Percentiles rank a stretch among this genome's conserved stretches.
Evolutionary conservation across 2,113 vertebrate genomes (phyloP).

Genomic region (Urocitellus parryii): DNA sequence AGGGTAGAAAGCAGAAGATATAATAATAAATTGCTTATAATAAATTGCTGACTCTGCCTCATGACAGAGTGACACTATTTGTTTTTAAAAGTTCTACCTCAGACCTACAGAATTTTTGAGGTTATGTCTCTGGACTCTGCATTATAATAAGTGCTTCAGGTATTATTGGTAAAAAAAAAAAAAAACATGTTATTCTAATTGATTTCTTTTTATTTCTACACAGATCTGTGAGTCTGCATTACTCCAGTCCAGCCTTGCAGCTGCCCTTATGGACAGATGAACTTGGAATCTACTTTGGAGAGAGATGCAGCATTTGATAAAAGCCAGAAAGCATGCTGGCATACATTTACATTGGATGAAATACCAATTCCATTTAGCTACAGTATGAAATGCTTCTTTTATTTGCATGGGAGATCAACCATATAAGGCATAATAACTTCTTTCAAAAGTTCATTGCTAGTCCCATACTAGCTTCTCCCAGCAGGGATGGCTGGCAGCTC

Average conservation of each 20-base stretch:
- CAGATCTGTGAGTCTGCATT: background rate
- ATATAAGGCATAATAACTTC: conserved; percentile 74
- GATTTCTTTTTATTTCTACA: conserved; percentile 53
- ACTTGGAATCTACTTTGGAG: conserved; percentile 68
- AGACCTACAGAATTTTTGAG: background rate
- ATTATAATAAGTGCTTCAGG: background rate
- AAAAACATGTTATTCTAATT: background rate
- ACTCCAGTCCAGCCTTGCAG: background rate
- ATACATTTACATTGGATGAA: conserved; percentile 78
- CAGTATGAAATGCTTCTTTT: conserved; percentile 76
- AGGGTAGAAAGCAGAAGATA: background rate
- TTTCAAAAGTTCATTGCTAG: conserved; percentile 81
- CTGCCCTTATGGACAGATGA: conserved; percentile 18
- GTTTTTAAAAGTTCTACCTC: background rate
- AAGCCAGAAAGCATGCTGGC: conserved; percentile 75
- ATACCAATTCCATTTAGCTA: conserved; percentile 77
- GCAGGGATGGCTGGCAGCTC: conserved; percentile 80
- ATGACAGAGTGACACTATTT: background rate
- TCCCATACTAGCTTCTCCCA: conserved; percentile 74
- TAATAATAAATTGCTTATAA: too few species aligned
- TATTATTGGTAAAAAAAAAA: background rate
- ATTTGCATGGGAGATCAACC: conserved; percentile 81
- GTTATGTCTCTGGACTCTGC: background rate
- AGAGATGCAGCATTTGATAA: conserved; percentile 73
- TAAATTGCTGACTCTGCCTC: background rate